A percentile compares a stretch with the other conserved stretches of the same genome.
These are phyloP conservation scores for Cossypha dichroa DNA, from an alignment of 2,797 vertebrate species.

Conservation along the genomic window DNA sequence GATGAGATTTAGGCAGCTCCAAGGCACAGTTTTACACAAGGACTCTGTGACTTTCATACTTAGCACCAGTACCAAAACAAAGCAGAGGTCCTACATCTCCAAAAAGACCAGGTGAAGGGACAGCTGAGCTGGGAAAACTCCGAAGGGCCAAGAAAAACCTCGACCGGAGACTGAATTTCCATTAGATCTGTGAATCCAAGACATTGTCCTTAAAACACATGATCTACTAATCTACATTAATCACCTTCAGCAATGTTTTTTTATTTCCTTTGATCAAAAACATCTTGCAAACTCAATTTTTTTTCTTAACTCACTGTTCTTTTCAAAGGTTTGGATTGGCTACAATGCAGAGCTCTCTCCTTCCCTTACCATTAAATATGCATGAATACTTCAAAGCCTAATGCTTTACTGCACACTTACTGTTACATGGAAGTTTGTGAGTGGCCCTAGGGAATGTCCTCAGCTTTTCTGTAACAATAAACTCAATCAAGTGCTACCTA, in stretches of 20 bases:
- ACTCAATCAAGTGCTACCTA: constrained; percentile 24
- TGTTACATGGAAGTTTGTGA: background rate
- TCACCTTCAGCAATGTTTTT: background rate
- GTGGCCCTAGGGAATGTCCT: constrained; percentile 40
- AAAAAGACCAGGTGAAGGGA: background rate
- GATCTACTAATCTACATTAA: background rate
- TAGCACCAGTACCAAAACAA: background rate
- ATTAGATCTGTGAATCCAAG: background rate
- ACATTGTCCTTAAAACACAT: background rate
- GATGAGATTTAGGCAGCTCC: background rate
- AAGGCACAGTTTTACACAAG: background rate
- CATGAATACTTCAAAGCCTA: constrained; percentile 32
- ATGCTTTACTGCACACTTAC: background rate
- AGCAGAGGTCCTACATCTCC: background rate
- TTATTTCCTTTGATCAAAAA: background rate
- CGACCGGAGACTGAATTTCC: background rate
- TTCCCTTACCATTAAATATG: constrained; percentile 11
- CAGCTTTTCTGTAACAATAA: constrained; percentile 34
- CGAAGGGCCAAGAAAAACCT: background rate
- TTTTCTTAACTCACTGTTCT: background rate
- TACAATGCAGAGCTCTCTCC: background rate
- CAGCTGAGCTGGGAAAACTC: background rate
- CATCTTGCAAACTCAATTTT: background rate
- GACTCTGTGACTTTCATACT: background rate
- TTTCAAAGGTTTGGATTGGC: background rate